phyloP scores from a whole-genome alignment of 1,140 invertebrate genomes.

The Cotesia chilonis region DNA sequence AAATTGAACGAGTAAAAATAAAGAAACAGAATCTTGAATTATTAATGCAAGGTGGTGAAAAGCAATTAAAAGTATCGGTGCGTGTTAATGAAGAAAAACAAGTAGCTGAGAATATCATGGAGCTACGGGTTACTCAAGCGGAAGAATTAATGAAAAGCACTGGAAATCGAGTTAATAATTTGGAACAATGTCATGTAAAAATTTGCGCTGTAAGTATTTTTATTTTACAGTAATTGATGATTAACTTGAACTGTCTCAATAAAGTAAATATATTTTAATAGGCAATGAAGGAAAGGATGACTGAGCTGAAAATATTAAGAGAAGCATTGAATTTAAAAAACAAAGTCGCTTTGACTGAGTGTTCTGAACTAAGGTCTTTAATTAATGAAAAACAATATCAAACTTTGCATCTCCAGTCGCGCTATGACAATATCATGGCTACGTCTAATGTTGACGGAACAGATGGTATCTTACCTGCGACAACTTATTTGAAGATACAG shows the following conservation, averaged over 20 bases:
- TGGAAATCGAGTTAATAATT: constrained; percentile 68
- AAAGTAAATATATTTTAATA: constrained; percentile 39
- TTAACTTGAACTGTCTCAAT: too few relatives aligned
- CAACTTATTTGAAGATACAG: constrained; percentile 75
- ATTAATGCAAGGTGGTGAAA: constrained; percentile 67
- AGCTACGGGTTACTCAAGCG: constrained; percentile 69
- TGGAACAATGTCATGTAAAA: constrained; percentile 69
- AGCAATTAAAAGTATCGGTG: constrained; percentile 63
- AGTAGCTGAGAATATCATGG: constrained; percentile 72
- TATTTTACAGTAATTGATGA: background rate
- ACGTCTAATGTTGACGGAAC: constrained; percentile 64
- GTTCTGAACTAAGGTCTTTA: constrained; percentile 66
- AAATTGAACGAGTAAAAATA: constrained; percentile 53
- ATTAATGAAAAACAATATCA: constrained; percentile 68
- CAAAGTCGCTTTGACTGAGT: constrained; percentile 68
- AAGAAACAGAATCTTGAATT: constrained; percentile 63
- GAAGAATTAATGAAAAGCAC: constrained; percentile 67
- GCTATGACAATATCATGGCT: constrained; percentile 53
- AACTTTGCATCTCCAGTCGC: constrained; percentile 70
- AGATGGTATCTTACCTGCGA: constrained; percentile 67
- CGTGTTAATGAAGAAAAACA: constrained; percentile 65
- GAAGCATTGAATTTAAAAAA: constrained; percentile 69
- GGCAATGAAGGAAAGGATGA: constrained; percentile 72
- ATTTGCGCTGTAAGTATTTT: constrained; percentile 64
- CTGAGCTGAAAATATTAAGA: constrained; percentile 70